phyloP scores from a whole-genome alignment of 2,113 vertebrate species.

The Carlito syrichta region DNA sequence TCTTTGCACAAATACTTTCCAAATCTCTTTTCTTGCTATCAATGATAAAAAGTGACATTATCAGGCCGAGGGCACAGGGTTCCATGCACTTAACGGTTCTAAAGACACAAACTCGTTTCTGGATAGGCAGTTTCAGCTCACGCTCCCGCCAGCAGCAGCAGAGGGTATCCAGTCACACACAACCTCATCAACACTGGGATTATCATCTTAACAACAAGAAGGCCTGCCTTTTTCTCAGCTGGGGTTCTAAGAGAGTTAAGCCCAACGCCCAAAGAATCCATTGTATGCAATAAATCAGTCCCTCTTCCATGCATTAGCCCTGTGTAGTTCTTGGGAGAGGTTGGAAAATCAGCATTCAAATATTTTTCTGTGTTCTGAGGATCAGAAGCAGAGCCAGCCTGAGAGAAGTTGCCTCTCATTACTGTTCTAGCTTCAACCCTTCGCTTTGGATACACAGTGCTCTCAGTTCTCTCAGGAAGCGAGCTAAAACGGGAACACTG shows the following conservation, averaged over 20 bases:
- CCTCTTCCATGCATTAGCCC: not conserved
- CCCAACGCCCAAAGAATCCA: not conserved
- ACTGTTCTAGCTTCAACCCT: not conserved
- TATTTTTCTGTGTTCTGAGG: not conserved
- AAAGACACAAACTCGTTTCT: not conserved
- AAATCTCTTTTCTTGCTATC: not conserved
- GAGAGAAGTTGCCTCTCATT: not conserved
- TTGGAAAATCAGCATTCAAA: conserved; percentile 20
- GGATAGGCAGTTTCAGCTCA: not conserved
- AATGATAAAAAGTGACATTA: not conserved
- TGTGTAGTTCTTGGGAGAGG: not conserved
- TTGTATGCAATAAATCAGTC: conserved; percentile 13
- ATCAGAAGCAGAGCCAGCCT: not conserved
- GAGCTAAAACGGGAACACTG: not conserved
- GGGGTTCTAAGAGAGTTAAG: conserved; percentile 27
- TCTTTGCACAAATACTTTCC: not conserved
- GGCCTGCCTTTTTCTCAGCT: not conserved
- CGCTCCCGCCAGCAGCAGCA: not conserved
- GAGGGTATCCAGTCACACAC: not conserved
- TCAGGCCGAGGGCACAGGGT: not conserved
- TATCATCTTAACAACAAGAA: conserved; percentile 33
- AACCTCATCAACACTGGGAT: not conserved
- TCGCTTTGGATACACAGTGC: not conserved
- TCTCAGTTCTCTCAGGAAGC: conserved; percentile 38
- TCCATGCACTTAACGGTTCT: not conserved